Percentiles rank a stretch among this genome's conserved stretches.
These are phyloP conservation scores for Drosophila hydei DNA, from an alignment of 1,140 invertebrate genomes.

Conservation along the genomic window DNA sequence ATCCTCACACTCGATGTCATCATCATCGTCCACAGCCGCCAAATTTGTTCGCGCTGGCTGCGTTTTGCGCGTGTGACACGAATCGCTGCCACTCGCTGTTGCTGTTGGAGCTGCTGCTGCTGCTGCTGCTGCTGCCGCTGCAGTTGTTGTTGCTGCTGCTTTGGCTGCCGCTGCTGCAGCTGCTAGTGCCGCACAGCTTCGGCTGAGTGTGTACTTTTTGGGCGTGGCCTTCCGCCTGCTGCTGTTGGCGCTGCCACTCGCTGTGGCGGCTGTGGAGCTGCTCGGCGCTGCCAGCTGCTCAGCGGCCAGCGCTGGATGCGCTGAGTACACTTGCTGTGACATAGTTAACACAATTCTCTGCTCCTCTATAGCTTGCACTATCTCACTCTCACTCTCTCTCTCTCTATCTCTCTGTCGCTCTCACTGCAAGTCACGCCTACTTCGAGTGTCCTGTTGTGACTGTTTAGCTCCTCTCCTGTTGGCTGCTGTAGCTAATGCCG, in stretches of 20 bases:
- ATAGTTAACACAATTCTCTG: conserved; percentile 30
- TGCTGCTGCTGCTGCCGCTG: conserved; percentile 16
- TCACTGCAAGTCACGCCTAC: background rate
- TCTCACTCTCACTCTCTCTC: background rate
- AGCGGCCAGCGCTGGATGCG: conserved; percentile 78
- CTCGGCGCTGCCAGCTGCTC: conserved; percentile 74
- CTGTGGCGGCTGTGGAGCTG: conserved; percentile 43
- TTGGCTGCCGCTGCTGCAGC: conserved; percentile 26
- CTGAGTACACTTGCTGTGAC: conserved; percentile 77
- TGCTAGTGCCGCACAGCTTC: conserved; percentile 60
- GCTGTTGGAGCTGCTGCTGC: background rate
- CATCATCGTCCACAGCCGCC: conserved; percentile 70
- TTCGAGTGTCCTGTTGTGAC: background rate
- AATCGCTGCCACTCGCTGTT: conserved; percentile 5
- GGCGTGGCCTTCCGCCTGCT: conserved; percentile 68
- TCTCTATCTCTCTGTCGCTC: background rate
- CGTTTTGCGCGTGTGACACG: conserved; percentile 49
- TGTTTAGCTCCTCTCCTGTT: conserved; percentile 16
- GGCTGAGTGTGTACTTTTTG: conserved; percentile 66
- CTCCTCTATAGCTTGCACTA: background rate
- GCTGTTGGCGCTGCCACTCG: conserved; percentile 6
- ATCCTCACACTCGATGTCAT: conserved; percentile 73
- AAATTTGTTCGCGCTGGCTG: conserved; percentile 69
- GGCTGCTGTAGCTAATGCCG: conserved; percentile 39
- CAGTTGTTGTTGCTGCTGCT: conserved; percentile 22